These are phyloP conservation scores for Leptobrachium leishanense DNA, from an alignment of 2,113 vertebrate genomes.

Conservation along the genomic window DNA sequence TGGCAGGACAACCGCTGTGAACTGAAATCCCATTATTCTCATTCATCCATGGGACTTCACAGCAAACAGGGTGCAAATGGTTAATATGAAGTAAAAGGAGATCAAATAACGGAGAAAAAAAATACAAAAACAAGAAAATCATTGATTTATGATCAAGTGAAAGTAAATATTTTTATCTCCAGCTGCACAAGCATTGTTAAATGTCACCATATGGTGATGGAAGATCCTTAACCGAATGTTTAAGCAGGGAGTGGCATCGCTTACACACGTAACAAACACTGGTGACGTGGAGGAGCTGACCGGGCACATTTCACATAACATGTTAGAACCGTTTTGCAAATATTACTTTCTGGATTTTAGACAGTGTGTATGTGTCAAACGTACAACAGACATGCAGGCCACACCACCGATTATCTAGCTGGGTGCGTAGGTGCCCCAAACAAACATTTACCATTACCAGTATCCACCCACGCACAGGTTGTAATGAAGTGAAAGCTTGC, in stretches of 20 bases:
- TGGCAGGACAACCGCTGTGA: too few relatives aligned
- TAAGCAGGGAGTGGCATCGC: constrained; percentile 9
- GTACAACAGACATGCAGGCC: background rate
- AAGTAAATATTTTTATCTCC: background rate
- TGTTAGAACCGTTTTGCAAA: background rate
- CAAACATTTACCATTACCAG: too few relatives aligned
- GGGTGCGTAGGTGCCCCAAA: too few relatives aligned
- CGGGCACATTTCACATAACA: constrained; percentile 16
- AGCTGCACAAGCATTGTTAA: background rate
- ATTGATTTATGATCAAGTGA: background rate
- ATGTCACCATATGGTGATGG: background rate
- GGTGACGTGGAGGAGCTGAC: constrained; percentile 30
- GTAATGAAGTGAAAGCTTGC: too few relatives aligned
- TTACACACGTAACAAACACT: constrained; percentile 8
- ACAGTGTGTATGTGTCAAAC: background rate
- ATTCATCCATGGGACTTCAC: too few relatives aligned
- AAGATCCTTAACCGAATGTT: background rate
- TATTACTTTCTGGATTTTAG: background rate
- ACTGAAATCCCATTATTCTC: too few relatives aligned
- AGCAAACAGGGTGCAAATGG: too few relatives aligned
- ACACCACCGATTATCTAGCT: background rate
- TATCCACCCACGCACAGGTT: too few relatives aligned
- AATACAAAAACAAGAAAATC: background rate
- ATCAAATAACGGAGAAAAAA: background rate
- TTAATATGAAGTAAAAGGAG: too few relatives aligned